Evolutionary conservation across 2,888 invertebrate genomes (phyloP).

Genomic region (Pollenia angustigena): DNA sequence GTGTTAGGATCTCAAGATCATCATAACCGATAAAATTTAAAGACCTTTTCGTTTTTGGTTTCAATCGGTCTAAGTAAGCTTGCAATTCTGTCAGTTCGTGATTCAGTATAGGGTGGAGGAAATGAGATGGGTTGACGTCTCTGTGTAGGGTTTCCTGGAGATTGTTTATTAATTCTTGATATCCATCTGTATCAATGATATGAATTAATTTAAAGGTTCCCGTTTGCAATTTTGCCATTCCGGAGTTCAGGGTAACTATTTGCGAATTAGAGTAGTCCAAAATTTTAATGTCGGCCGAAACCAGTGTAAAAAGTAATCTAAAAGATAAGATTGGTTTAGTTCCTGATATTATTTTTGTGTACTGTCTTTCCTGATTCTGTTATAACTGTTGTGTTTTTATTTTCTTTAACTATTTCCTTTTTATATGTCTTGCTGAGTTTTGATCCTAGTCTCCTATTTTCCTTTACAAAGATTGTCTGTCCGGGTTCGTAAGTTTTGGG

Average conservation of each 20-base stretch:
- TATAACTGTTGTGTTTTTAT: slow-evolving; percentile 42
- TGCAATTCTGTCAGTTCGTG: slow-evolving; percentile 26
- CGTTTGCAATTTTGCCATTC: slow-evolving; percentile 27
- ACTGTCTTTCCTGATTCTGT: slow-evolving; percentile 43
- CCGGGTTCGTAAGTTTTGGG: slow-evolving; percentile 45
- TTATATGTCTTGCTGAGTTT: slow-evolving; percentile 50
- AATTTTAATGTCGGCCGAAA: slow-evolving; percentile 27
- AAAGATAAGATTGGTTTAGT: slow-evolving; percentile 20
- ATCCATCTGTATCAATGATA: background rate
- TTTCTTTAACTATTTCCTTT: too few species aligned
- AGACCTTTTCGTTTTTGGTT: slow-evolving; percentile 24
- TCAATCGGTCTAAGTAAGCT: slow-evolving; percentile 21
- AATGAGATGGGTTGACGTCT: slow-evolving; percentile 1
- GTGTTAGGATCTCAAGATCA: slow-evolving; percentile 2
- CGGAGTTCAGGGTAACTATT: slow-evolving; percentile 25
- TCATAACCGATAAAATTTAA: slow-evolving; percentile 22
- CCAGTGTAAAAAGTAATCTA: slow-evolving; percentile 22
- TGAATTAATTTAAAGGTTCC: slow-evolving; percentile 48
- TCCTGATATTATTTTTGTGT: slow-evolving; percentile 27
- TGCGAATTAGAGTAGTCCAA: slow-evolving; percentile 46
- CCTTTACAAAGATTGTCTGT: slow-evolving; percentile 40
- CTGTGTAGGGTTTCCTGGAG: background rate
- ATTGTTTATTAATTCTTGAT: background rate
- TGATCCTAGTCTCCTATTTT: slow-evolving; percentile 50
- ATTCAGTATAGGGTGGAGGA: slow-evolving; percentile 7